Conservation (phyloP, 2,113 vertebrate genomes). For the Psittacula cyanocephala region DNA sequence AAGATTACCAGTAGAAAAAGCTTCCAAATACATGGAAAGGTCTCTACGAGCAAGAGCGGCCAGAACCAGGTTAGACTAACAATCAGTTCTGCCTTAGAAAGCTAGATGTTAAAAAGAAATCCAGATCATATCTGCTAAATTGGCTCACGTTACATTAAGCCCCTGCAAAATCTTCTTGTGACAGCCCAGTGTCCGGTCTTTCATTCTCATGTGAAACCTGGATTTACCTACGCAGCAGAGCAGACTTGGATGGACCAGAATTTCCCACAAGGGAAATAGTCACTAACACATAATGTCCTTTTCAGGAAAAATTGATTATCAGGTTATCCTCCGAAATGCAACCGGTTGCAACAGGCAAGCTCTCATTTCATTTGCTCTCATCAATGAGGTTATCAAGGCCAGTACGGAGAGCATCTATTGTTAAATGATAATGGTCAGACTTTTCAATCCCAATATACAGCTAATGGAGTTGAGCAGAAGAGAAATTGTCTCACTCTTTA, state of each 20-base stretch:
- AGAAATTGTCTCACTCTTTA: background rate
- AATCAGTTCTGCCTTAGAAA: background rate
- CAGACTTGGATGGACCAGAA: background rate
- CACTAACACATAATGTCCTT: background rate
- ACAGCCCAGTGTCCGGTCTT: background rate
- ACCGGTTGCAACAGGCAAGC: background rate
- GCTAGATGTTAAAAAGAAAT: background rate
- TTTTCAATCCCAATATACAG: background rate
- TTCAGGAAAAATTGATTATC: background rate
- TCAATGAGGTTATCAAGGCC: background rate
- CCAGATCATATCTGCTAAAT: background rate
- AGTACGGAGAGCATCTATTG: background rate
- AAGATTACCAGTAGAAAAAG: background rate
- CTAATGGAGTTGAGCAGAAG: background rate
- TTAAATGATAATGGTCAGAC: background rate
- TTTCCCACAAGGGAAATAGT: background rate
- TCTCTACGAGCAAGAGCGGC: background rate
- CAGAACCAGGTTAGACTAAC: background rate
- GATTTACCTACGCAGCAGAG: background rate
- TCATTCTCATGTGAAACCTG: background rate
- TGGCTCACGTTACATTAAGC: background rate
- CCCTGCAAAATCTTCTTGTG: background rate
- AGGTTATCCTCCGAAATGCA: background rate
- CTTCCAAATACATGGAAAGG: background rate
- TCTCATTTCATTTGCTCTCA: background rate